phyloP scores from a whole-genome alignment of 1,140 invertebrate genomes.

The Lepidostoma basale region DNA sequence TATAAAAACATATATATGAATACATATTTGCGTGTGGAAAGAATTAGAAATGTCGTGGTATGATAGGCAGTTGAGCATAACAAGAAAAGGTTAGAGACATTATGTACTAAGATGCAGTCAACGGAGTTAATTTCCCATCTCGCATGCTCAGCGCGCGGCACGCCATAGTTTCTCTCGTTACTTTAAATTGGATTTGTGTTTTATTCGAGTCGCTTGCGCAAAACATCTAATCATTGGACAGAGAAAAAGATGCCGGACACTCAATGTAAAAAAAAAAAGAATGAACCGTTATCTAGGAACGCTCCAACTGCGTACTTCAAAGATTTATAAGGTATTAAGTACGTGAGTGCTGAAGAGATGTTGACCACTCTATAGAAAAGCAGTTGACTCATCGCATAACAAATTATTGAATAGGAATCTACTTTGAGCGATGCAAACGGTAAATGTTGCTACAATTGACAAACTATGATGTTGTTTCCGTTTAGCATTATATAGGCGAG shows the following conservation, averaged over 20 bases:
- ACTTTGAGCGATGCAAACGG: no score
- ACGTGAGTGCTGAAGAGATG: not conserved
- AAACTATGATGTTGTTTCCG: no score
- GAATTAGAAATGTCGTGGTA: no score
- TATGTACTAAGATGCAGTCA: no score
- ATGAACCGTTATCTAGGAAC: not conserved
- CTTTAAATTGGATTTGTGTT: not conserved
- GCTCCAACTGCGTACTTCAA: not conserved
- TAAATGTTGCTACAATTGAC: no score
- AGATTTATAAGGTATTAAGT: not conserved
- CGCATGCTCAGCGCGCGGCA: not conserved
- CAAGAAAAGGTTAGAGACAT: no score
- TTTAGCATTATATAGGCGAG: no score
- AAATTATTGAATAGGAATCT: no score
- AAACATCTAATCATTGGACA: slow-evolving; percentile 8
- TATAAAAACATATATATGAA: no score
- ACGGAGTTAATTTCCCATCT: not conserved
- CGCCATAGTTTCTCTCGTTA: not conserved
- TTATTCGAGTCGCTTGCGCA: slow-evolving; percentile 8
- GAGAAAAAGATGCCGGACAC: not conserved
- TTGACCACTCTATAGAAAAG: not conserved
- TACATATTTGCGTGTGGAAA: no score
- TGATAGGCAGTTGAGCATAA: no score
- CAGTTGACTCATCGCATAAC: not conserved
- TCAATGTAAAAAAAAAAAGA: not conserved